Conservation (phyloP, 2,888 invertebrate genomes). For the Papilio elwesi region DNA sequence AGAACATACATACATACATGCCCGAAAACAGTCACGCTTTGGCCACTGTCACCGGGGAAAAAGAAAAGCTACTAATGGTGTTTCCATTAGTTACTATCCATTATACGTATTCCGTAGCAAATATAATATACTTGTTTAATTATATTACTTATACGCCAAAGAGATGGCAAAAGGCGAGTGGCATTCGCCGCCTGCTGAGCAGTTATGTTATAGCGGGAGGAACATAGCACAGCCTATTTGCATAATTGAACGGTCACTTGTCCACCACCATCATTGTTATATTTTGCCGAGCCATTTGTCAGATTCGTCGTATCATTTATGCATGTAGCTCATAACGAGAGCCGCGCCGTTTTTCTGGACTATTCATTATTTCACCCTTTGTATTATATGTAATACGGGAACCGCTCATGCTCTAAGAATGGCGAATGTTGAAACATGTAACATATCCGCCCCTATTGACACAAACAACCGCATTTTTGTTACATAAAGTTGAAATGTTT, state of each 20-base stretch:
- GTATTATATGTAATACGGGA: slow-evolving; percentile 73
- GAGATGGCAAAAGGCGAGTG: slow-evolving; percentile 68
- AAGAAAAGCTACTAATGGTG: too few species aligned
- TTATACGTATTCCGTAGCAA: too few species aligned
- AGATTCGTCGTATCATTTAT: slow-evolving; percentile 83
- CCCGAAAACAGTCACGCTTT: too few species aligned
- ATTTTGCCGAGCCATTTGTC: slow-evolving; percentile 83
- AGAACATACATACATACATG: too few species aligned
- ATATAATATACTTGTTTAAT: slow-evolving; percentile 73
- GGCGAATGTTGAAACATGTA: slow-evolving; percentile 63
- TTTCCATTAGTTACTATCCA: too few species aligned
- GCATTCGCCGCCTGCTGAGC: slow-evolving; percentile 82
- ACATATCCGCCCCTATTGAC: slow-evolving; percentile 69
- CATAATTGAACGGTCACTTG: slow-evolving; percentile 85
- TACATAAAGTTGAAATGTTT: slow-evolving; percentile 69
- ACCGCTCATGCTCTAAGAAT: slow-evolving; percentile 68
- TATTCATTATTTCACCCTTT: slow-evolving; percentile 81
- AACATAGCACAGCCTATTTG: slow-evolving; percentile 80
- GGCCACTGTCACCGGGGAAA: too few species aligned
- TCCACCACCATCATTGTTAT: slow-evolving; percentile 83
- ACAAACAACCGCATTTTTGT: slow-evolving; percentile 72
- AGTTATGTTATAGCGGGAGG: slow-evolving; percentile 82
- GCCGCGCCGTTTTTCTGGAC: slow-evolving; percentile 77
- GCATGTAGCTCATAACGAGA: slow-evolving; percentile 81
- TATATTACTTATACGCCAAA: slow-evolving; percentile 75